These are phyloP conservation scores for Rhopalosiphum padi DNA, from an alignment of 1,140 invertebrate species.

Conservation along the genomic window DNA sequence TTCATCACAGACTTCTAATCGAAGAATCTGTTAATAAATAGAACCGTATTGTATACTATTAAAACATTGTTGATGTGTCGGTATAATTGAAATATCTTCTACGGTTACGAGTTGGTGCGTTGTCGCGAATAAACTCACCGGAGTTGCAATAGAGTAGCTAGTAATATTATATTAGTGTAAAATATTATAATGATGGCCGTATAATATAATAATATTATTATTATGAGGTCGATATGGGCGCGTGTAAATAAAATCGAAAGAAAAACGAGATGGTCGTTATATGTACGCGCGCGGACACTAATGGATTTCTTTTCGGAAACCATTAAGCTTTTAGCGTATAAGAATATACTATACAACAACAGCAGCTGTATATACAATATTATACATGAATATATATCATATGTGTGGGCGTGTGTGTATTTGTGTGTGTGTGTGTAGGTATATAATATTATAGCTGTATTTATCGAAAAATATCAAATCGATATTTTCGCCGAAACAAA, in stretches of 20 bases:
- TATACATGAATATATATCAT: too few relatives aligned
- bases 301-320: neutral
- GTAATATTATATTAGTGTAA: neutral
- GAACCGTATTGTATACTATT: too few relatives aligned
- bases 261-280: neutral
- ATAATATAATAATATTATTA: neutral
- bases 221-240: neutral
- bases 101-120: neutral
- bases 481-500: neutral
- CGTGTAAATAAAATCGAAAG: neutral
- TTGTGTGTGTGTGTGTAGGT: too few relatives aligned
- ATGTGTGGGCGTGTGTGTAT: neutral
- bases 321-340: slow-evolving; percentile 9
- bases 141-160: neutral
- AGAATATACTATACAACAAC: neutral
- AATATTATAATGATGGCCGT: neutral
- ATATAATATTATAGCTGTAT: neutral
- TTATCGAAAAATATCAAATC: neutral
- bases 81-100: neutral
- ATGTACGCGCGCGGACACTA: neutral
- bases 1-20: too few relatives aligned
- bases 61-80: neutral
- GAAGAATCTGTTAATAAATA: too few relatives aligned
- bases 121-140: neutral
- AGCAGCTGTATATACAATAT: neutral